These are phyloP conservation scores for Chelonoidis abingdonii DNA, from an alignment of 2,113 vertebrate genomes.

Conservation along the genomic window DNA sequence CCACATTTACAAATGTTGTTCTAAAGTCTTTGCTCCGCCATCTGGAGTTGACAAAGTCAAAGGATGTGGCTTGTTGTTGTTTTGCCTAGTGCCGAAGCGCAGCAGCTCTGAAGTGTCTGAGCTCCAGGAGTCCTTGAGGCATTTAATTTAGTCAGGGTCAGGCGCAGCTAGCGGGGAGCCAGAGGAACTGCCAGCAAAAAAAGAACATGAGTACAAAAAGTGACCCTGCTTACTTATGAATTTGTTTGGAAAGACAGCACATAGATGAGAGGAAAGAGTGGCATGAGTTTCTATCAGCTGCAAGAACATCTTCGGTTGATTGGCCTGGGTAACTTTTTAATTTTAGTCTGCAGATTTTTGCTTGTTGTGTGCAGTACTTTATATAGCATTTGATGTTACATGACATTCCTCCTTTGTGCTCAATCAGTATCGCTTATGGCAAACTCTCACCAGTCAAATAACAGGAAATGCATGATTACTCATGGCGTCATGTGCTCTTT, in stretches of 20 bases:
- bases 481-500: not conserved
- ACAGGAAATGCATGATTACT: not conserved
- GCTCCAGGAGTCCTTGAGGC: not conserved
- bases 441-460: not conserved
- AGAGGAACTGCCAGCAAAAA: not conserved
- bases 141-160: not conserved
- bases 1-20: not conserved
- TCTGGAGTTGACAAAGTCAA: not conserved
- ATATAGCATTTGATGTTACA: not conserved
- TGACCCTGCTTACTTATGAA: not conserved
- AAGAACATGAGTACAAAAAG: not conserved
- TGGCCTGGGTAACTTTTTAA: slow-evolving; percentile 33
- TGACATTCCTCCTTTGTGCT: not conserved
- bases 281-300: not conserved
- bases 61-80: not conserved
- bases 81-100: not conserved
- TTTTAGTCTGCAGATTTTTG: not conserved
- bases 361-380: not conserved
- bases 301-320: not conserved
- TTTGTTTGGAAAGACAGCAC: not conserved
- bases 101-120: not conserved
- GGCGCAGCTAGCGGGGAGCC: not conserved
- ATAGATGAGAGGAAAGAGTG: not conserved
- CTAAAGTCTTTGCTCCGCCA: not conserved
- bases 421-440: not conserved